These are phyloP conservation scores for Allobates femoralis DNA, from an alignment of 2,797 vertebrate genomes.

Conservation along the genomic window DNA sequence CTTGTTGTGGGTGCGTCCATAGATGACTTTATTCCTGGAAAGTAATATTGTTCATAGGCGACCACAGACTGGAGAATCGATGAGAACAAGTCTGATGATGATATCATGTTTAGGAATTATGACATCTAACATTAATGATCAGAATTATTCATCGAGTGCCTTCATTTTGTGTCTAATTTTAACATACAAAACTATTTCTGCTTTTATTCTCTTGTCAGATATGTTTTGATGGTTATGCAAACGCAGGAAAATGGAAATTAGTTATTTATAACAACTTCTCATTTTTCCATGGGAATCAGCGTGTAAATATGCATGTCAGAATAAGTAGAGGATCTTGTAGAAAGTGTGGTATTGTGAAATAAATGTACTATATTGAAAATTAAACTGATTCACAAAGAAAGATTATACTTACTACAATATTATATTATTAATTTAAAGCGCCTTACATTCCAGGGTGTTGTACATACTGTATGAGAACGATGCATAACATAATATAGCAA, in stretches of 20 bases:
- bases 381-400: no score
- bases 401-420: no score
- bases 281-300: slow-evolving; percentile 1
- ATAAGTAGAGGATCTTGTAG: no score
- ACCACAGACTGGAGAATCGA: neutral
- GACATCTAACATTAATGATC: neutral
- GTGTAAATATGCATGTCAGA: no score
- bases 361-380: no score
- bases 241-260: neutral
- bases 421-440: no score
- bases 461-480: no score
- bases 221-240: neutral
- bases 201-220: neutral
- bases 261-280: slow-evolving; percentile 19
- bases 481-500: no score
- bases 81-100: neutral
- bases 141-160: neutral
- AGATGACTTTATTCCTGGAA: neutral
- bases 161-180: neutral
- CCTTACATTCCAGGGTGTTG: no score
- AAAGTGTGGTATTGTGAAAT: no score
- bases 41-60: neutral
- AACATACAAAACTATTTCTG: neutral
- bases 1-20: neutral
- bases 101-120: neutral